Evolutionary conservation across 2,113 vertebrate species (phyloP), one percentile per base, ranked within the genome.

Genomic region (Dendropsophus ebraccatus): DNA sequence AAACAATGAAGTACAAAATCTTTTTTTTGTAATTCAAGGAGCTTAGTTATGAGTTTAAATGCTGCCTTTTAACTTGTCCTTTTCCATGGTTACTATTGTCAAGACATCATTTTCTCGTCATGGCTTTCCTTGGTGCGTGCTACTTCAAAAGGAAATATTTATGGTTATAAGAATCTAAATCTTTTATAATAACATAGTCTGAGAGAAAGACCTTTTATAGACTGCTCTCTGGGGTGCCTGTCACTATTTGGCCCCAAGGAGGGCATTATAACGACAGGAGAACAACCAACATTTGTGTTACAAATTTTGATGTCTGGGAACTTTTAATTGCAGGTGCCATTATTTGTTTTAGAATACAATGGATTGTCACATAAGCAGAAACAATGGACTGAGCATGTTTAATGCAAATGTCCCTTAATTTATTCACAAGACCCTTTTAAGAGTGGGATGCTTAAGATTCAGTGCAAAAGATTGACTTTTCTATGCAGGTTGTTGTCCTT

Each of bases 91-190:
- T 89, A 92, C 89, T 1, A 0, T 54, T 90, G 84, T 91, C 89
- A 4, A 76, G 77, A 89, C 58, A 84, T 87, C 81, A 78, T 41
- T 88, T 75, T 87, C 82, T 88, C 89, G 89, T 88, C 85, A 90
- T 88, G 81, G 50, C 72, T 87, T 82, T 80, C 79, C 81, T 74
- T 58, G 52, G 23, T 50, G 32, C 8, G 5, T 41, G 84, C 70
- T 89, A 88, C 88, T 89, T 91, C 89, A 92, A 93, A 93, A 92
- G 89, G 87, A 69, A 91, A 89, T 83, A 83, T 87, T 88, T 91
- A 86, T 88, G 77, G 90, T 90, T 89, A 92, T 91, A 88, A 88
- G 82, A 90, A 88, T 83, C 87, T 91, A 88, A 83, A 87, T 88
- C 85, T 87, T 81, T 41, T 73, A 62, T 87, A 87, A 87, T 87